phyloP scores from a whole-genome alignment of 2,113 vertebrate species.

The Rutilus rutilus region DNA sequence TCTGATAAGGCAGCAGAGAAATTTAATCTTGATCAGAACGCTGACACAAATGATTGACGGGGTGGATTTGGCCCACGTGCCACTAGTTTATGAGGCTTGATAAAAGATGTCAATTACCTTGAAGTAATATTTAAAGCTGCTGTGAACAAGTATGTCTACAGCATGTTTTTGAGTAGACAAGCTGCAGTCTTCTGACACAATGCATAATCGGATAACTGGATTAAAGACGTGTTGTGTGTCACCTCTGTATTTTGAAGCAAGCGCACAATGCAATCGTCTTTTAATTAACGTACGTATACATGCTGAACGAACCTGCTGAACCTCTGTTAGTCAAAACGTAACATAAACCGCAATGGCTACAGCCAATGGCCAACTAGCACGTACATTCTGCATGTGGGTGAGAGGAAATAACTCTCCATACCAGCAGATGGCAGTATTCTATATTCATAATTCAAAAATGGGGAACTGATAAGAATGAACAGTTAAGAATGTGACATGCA shows the following conservation, averaged over 20 bases:
- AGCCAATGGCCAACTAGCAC: background rate
- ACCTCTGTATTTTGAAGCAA: background rate
- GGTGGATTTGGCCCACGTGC: background rate
- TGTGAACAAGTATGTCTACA: background rate
- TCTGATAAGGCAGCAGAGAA: background rate
- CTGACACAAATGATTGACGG: background rate
- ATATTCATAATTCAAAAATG: too few species aligned
- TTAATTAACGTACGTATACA: background rate
- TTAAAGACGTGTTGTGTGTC: background rate
- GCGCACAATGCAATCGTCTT: background rate
- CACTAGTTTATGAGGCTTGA: constrained; percentile 16
- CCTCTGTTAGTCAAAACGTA: too few species aligned
- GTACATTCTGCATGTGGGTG: background rate
- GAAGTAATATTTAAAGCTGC: background rate
- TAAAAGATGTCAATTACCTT: background rate
- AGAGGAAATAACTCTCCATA: background rate
- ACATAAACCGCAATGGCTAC: background rate
- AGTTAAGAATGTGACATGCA: too few species aligned
- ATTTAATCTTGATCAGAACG: background rate
- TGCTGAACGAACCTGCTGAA: background rate
- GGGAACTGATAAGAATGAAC: too few species aligned
- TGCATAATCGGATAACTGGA: background rate
- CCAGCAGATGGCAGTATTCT: background rate
- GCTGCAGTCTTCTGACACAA: background rate
- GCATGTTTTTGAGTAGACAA: background rate